Conservation (phyloP, 2,888 invertebrate species). For the Fabriciana adippe region DNA sequence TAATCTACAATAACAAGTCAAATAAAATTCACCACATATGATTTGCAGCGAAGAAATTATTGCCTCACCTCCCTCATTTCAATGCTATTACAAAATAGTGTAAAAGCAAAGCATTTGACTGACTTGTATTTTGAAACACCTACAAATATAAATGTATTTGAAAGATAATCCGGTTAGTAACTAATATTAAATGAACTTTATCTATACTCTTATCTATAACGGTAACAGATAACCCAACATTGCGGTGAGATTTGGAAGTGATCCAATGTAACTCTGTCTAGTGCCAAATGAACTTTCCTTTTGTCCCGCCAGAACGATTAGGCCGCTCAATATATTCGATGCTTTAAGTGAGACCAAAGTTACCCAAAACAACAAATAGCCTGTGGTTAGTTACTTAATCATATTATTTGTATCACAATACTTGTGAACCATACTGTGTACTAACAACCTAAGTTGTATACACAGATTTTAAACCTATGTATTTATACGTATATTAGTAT, state of each 20-base stretch:
- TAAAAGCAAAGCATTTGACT: too few species aligned
- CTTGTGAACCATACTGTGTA: neutral
- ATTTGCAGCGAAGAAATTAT: too few species aligned
- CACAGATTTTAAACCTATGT: too few species aligned
- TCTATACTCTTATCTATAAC: slow-evolving; percentile 11
- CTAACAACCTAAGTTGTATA: neutral
- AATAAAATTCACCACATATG: too few species aligned
- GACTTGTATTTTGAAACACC: too few species aligned
- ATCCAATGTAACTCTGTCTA: slow-evolving; percentile 33
- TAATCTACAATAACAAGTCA: too few species aligned
- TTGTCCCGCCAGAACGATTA: slow-evolving; percentile 28
- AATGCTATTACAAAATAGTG: too few species aligned
- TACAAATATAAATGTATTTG: neutral
- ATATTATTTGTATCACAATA: neutral
- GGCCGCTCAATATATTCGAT: slow-evolving; percentile 21
- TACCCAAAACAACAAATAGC: slow-evolving; percentile 8
- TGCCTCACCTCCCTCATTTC: too few species aligned
- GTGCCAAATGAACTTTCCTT: slow-evolving; percentile 34
- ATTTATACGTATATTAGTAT: too few species aligned
- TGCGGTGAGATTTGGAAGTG: slow-evolving; percentile 32
- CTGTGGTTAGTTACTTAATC: neutral
- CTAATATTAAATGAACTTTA: slow-evolving; percentile 9
- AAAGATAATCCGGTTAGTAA: neutral
- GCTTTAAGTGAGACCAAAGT: slow-evolving; percentile 20
- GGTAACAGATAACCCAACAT: slow-evolving; percentile 30